Conservation (phyloP, 1,140 invertebrate species). For the Drosophila setifemur region DNA sequence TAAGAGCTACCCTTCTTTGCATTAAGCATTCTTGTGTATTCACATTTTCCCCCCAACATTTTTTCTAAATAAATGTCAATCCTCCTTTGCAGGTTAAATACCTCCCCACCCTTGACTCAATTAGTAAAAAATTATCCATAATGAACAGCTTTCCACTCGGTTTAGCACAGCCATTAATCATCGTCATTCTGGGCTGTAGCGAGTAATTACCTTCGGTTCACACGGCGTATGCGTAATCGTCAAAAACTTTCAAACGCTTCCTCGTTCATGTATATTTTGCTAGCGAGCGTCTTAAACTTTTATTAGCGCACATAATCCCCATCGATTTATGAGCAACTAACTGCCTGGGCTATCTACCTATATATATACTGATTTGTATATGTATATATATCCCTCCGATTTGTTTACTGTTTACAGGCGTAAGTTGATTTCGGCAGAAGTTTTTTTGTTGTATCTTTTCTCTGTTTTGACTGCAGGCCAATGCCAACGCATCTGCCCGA, state of each 20-base stretch:
- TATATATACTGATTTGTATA: not conserved
- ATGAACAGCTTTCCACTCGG: not conserved
- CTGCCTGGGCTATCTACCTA: slow-evolving; percentile 30
- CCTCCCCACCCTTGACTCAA: no score
- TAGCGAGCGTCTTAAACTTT: slow-evolving; percentile 60
- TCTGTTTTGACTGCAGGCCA: slow-evolving; percentile 40
- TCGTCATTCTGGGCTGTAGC: not conserved
- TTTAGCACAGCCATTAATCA: slow-evolving; percentile 22
- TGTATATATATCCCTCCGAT: slow-evolving; percentile 18
- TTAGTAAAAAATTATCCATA: not conserved
- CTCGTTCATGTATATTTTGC: slow-evolving; percentile 27
- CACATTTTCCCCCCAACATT: no score
- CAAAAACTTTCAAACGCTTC: slow-evolving; percentile 32
- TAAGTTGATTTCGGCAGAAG: slow-evolving; percentile 59
- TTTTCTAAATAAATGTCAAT: no score
- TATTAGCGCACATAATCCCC: slow-evolving; percentile 71
- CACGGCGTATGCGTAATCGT: slow-evolving; percentile 64
- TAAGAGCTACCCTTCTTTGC: no score
- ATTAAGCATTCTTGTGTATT: no score
- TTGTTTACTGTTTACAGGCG: slow-evolving; percentile 77
- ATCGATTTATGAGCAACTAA: slow-evolving; percentile 71
- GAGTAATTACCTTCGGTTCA: slow-evolving; percentile 18
- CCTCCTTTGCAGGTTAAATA: no score
- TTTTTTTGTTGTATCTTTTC: slow-evolving; percentile 36
- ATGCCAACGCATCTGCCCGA: slow-evolving; percentile 44